Conservation (phyloP, 2,888 invertebrate species). For the Drosophila algonquin region DNA sequence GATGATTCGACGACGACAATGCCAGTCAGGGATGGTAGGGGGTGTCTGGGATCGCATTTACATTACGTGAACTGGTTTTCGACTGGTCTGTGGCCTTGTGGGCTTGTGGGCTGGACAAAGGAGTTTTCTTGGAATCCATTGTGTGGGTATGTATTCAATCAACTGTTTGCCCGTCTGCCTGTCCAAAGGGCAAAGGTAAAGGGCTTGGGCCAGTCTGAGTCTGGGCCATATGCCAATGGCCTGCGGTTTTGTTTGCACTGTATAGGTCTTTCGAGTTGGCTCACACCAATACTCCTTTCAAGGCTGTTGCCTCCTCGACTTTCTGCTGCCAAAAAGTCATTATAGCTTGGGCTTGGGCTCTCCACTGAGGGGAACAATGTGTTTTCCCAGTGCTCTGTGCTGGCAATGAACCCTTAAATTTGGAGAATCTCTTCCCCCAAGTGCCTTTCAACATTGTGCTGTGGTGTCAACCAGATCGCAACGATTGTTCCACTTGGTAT, state of each 20-base stretch:
- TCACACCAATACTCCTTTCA: constrained; percentile 28
- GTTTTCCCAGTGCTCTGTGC: constrained; percentile 15
- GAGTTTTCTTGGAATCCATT: constrained; percentile 2
- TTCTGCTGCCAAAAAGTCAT: constrained; percentile 34
- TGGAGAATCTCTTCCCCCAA: constrained; percentile 23
- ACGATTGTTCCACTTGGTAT: constrained; percentile 24
- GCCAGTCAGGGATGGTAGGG: not conserved
- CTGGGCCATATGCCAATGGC: constrained; percentile 67
- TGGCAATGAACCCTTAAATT: constrained; percentile 24
- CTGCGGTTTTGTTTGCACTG: constrained; percentile 71
- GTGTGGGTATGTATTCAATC: constrained; percentile 19
- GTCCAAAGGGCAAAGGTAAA: not conserved
- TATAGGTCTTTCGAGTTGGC: constrained; percentile 59
- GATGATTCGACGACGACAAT: constrained; percentile 46
- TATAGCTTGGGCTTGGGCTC: constrained; percentile 33
- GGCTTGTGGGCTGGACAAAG: not conserved
- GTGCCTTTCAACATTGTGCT: constrained; percentile 5
- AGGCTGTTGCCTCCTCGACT: not conserved
- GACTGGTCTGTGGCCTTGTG: not conserved
- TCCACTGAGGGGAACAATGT: constrained; percentile 21
- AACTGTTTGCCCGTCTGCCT: constrained; percentile 11
- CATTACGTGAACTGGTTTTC: not conserved
- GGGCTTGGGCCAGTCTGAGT: constrained; percentile 1
- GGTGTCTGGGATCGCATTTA: not conserved
- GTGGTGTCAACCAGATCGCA: not conserved